phyloP scores from a whole-genome alignment of 2,113 vertebrate species.

The Ciconia stormi region DNA sequence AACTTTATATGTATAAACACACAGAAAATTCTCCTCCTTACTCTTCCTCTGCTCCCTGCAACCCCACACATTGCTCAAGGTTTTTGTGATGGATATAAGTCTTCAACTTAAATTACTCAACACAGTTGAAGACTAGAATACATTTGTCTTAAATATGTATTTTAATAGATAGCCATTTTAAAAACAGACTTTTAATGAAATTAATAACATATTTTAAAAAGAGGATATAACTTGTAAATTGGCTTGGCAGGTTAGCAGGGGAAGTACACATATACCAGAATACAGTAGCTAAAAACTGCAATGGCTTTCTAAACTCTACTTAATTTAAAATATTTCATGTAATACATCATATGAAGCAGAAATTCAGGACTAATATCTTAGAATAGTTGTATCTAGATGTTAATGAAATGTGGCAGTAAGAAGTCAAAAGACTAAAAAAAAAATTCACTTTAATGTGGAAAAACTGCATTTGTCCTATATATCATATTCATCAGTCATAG shows the following conservation, averaged over 20 bases:
- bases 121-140: neutral
- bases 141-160: neutral
- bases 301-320: neutral
- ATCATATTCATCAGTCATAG: conserved; percentile 55
- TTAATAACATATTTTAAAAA: neutral
- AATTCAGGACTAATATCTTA: conserved; percentile 10
- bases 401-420: conserved; percentile 40
- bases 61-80: neutral
- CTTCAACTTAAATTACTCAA: neutral
- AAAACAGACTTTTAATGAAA: neutral
- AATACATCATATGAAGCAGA: conserved; percentile 6
- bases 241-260: rapidly evolving
- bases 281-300: neutral
- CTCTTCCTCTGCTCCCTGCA: neutral
- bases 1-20: neutral
- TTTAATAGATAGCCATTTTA: neutral
- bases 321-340: conserved; percentile 33
- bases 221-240: neutral
- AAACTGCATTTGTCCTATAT: conserved; percentile 45
- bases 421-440: neutral
- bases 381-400: conserved; percentile 47
- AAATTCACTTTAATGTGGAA: conserved; percentile 55
- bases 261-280: neutral
- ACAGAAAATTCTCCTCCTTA: neutral
- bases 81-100: neutral